Base-by-base conservation (phyloP, 2,113 vertebrate species). In the Oenanthe melanoleuca region DNA sequence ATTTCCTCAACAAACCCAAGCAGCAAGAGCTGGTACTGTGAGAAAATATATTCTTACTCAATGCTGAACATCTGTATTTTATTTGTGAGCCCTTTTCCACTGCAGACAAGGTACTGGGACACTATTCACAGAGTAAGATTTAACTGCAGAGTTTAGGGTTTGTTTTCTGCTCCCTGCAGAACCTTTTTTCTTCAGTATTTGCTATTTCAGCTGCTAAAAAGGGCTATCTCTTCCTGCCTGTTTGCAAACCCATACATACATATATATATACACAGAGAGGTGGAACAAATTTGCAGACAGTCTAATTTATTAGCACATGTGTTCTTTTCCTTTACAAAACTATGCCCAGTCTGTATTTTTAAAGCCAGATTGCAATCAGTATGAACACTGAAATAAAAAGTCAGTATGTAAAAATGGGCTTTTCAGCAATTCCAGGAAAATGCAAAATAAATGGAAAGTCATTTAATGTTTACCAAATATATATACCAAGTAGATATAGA, bases 371-470 rank as follows among this genome's bases (percentile, higher is more conserved):
- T 34, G 79, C 61, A 75, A 78, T 80, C 74, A 47, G 11, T 20
- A 45, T 25, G 33, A 82, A 80, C 33, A 77, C 20, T 73, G 47
- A 70, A 64, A 84, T 55, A 69, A 83, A 84, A 83, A 71, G 7
- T 24, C 70, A 42, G 17, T 60, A 19, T 29, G 44, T 70, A 81
- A 45, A 81, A 86, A 75, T 72, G 42, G 31, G 14, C n/a, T 66
- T 33, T 88, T 92, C 13, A 10, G 71, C 45, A 89, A 44, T 93
- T 96, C 71, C 11, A 0, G 86, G 74, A 92, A 96, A 61, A 52
- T 59, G 37, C 25, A 66, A 80, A 94, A 95, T 85, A 88, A 82
- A 80, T 77, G 49, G 84, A 81, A 96, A 84, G 37, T 49, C 22
- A 37, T 81, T 84, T 74, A 81, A 64, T 64, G 14, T 53, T 94